phyloP scores from a whole-genome alignment of 2,113 vertebrate species.

The Ciconia stormi region DNA sequence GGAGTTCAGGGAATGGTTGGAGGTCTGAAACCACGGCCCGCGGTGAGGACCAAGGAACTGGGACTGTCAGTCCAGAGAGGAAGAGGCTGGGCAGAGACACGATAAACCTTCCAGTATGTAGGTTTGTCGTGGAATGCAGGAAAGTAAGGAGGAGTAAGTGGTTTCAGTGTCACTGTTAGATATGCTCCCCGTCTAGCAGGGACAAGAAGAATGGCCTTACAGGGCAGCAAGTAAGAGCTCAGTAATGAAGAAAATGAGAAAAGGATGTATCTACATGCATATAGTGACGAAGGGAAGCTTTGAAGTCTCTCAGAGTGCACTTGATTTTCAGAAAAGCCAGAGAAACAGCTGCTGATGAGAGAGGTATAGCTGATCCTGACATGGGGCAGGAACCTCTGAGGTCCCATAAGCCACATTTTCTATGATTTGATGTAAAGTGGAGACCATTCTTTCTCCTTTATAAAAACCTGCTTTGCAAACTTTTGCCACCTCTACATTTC shows the following conservation, averaged over 20 bases:
- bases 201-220: constrained; percentile 19
- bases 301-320: background rate
- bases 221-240: background rate
- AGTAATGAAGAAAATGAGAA: background rate
- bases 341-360: background rate
- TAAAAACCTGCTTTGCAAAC: background rate
- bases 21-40: background rate
- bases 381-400: background rate
- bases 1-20: background rate
- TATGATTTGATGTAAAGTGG: background rate
- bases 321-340: background rate
- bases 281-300: background rate
- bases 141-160: background rate
- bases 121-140: background rate
- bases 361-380: background rate
- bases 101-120: background rate
- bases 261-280: background rate
- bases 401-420: background rate
- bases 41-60: background rate
- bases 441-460: background rate
- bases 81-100: background rate
- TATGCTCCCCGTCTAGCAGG: background rate
- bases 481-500: background rate
- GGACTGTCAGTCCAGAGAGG: background rate
- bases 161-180: background rate